phyloP scores from a whole-genome alignment of 92 coral and sea anemone genomes.

The Epizoanthus stellaris region DNA sequence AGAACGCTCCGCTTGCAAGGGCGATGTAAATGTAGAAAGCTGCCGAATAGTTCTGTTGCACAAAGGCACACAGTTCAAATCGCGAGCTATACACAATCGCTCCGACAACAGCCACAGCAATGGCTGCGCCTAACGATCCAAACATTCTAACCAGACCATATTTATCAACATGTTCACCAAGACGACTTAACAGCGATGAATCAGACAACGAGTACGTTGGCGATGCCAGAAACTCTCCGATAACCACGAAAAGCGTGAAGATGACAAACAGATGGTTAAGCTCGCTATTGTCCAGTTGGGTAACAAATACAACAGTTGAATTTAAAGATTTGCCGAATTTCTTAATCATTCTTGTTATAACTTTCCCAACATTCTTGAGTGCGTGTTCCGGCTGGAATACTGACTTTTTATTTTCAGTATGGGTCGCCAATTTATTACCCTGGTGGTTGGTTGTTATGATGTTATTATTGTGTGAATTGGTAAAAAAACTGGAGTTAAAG shows the following conservation, averaged over 20 bases:
- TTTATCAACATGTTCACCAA: conserved; percentile 44
- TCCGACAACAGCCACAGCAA: conserved; percentile 55
- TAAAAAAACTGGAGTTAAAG: too few species aligned
- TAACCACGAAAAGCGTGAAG: conserved; percentile 51
- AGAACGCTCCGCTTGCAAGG: conserved; percentile 19
- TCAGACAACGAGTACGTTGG: conserved; percentile 62
- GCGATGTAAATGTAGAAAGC: conserved; percentile 28
- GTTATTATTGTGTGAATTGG: too few species aligned
- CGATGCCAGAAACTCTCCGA: conserved; percentile 62
- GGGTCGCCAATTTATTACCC: too few species aligned
- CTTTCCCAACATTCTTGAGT: conserved; percentile 5
- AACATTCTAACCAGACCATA: conserved; percentile 62
- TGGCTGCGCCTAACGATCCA: conserved; percentile 61
- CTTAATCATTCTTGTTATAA: background rate
- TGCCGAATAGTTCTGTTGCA: conserved; percentile 36
- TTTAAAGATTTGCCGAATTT: conserved; percentile 24
- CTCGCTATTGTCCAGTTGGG: conserved; percentile 48
- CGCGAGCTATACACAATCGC: conserved; percentile 24
- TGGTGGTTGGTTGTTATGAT: too few species aligned
- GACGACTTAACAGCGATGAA: conserved; percentile 48
- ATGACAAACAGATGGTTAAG: conserved; percentile 56
- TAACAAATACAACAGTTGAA: conserved; percentile 33
- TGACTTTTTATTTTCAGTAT: background rate
- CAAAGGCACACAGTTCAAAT: conserved; percentile 30
- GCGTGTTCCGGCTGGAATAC: background rate